phyloP scores from a whole-genome alignment of 2,888 invertebrate genomes.

The Chydorus sphaericus region DNA sequence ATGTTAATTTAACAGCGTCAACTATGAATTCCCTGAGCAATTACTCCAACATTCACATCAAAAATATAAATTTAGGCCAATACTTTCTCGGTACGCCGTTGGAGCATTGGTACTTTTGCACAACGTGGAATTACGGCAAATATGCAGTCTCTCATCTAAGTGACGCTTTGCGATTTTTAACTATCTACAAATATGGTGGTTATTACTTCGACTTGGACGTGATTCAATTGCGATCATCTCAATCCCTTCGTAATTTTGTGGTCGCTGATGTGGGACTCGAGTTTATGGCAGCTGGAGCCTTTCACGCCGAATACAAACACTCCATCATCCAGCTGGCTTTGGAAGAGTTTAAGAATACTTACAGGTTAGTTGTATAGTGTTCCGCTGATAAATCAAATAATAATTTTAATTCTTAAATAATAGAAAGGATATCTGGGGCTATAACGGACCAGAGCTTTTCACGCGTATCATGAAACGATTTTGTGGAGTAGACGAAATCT shows the following conservation, averaged over 20 bases:
- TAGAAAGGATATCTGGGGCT: conserved; percentile 16
- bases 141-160: conserved; percentile 42
- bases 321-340: conserved; percentile 35
- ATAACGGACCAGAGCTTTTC: conserved; percentile 18
- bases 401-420: not conserved
- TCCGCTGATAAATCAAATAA: not conserved
- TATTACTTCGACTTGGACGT: conserved; percentile 62
- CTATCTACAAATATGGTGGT: conserved; percentile 60
- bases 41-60: conserved; percentile 37
- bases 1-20: conserved; percentile 14
- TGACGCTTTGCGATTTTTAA: conserved; percentile 46
- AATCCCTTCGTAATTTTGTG: conserved; percentile 42
- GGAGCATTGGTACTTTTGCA: conserved; percentile 38
- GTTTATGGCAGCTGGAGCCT: conserved; percentile 51
- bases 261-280: conserved; percentile 41
- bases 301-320: conserved; percentile 43
- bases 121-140: conserved; percentile 30
- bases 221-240: conserved; percentile 43
- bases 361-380: conserved; percentile 10
- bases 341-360: conserved; percentile 17
- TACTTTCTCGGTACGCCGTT: conserved; percentile 42
- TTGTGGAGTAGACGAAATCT: conserved; percentile 16
- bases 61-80: conserved; percentile 35
- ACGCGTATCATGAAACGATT: conserved; percentile 16
- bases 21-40: not conserved